Base-by-base conservation (phyloP, 2,888 invertebrate species). In the Keiferia lycopersicella region DNA sequence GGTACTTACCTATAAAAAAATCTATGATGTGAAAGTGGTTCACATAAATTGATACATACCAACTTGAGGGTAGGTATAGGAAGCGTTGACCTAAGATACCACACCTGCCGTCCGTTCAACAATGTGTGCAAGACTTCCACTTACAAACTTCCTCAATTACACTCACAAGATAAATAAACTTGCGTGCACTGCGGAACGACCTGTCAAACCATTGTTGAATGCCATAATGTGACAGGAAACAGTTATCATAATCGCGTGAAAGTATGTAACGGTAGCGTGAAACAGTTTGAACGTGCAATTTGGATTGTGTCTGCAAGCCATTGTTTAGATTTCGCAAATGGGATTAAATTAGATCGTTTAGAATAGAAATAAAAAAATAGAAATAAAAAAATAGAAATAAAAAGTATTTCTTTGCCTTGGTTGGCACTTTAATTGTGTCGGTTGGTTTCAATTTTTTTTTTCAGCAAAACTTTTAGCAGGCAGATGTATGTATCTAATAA, bases 121-220 rank as follows among this genome's bases (percentile, higher is more conserved):
- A 45, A 45, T 45, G 45, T 45, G 45, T 16, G 8, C 45, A 53
- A 53, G 22, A 53, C 16, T 6, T 2, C 4, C 22, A 18, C 20
- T 3, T 53, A 20, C n/a, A 20, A 22, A 53, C 53, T 53, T 53
- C 53, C 53, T 53, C 53, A 53, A 53, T 53, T 53, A 53, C 53
- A 22, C 11, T 4, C n/a, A 4, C 45, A 16, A 45, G 45, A 26
- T 53, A 53, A 53, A 53, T 53, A 53, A 53, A 53, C 53, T 16
- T 26, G 53, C 53, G 53, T 20, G 18, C 53, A 26, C 53, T 22
- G 51, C 20, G 53, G 53, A 26, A 26, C 53, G 20, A 53, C 16
- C 45, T 45, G 45, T 45, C 45, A 45, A n/a, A 45, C 45, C 8
- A 45, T 45, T 45, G 45, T 45, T 45, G n/a, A 45, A 4, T 45